Evolutionary conservation across 2,888 invertebrate genomes (phyloP).

Genomic region (Autographa gamma): DNA sequence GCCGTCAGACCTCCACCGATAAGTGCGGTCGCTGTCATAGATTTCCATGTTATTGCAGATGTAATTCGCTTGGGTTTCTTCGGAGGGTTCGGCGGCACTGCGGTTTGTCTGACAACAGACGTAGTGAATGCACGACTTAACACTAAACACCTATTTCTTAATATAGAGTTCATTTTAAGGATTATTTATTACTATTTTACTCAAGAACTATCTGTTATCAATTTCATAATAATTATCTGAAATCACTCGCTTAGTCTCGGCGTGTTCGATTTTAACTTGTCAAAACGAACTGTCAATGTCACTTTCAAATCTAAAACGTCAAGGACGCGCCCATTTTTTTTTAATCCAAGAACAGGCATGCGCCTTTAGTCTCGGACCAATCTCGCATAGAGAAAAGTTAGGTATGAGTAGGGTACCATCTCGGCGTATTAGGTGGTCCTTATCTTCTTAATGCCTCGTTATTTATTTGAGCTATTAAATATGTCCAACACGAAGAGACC

Average conservation of each 20-base stretch:
- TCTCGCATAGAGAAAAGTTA: too few relatives aligned
- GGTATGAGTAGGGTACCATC: too few relatives aligned
- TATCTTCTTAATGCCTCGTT: too few relatives aligned
- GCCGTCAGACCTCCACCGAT: constrained; percentile 91
- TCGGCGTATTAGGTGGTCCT: too few relatives aligned
- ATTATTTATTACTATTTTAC: constrained; percentile 17
- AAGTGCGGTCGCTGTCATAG: constrained; percentile 90
- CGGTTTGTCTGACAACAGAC: constrained; percentile 72
- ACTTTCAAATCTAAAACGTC: not conserved
- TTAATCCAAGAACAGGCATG: too few relatives aligned
- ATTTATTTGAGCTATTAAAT: too few relatives aligned
- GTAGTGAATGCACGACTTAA: constrained; percentile 74
- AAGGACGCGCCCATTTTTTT: too few relatives aligned
- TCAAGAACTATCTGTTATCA: constrained; percentile 44
- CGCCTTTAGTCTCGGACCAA: too few relatives aligned
- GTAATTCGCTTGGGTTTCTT: constrained; percentile 74
- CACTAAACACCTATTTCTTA: constrained; percentile 68
- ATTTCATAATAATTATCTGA: constrained; percentile 43
- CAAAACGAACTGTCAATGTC: constrained; percentile 22
- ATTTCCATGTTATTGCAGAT: constrained; percentile 95
- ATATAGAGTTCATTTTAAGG: constrained; percentile 75
- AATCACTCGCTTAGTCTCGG: constrained; percentile 15
- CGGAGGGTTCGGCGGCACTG: constrained; percentile 76
- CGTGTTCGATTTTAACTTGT: constrained; percentile 18
- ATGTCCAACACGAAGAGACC: too few relatives aligned